Evolutionary conservation across 2,888 invertebrate species (phyloP), one percentile per base, ranked within the genome.

Genomic region (Eremobia ochroleuca): DNA sequence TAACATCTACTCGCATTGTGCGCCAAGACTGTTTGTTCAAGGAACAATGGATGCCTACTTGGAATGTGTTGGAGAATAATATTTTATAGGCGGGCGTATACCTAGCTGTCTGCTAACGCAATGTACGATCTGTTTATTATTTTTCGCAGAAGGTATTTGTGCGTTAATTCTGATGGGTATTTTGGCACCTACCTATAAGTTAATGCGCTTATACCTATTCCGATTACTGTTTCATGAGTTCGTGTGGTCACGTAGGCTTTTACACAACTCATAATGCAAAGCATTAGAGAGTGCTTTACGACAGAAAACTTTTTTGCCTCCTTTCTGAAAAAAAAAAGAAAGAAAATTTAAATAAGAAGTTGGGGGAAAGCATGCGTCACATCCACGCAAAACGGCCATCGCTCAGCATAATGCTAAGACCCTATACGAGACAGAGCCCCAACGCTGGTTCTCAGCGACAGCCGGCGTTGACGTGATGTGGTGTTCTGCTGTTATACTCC

Each of bases 41-140:
- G 55, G 77, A 73, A 85, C 83, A 82, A 82, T 78, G 62, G 79
- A 55, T 55, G 61, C 37, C 43, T 43, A 69, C 66, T 78, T 74
- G 68, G 66, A 85, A 73, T 71, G 71, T 71, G 77, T 73, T 73
- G 66, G 37, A 37, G 43, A 71, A 81, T 77, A 76, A 85, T 83
- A 77, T 85, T 85, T 85, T 81, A 68, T 64, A 59, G 70, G 55
- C 40, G 8, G 21, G 3, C 18, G 11, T 59, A 15, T 66, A 34
- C 28, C 31, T 31, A 34, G 34, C 34, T 43, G 2, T 21, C 34
- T 64, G n/a, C 49, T 49, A 25, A 46, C 11, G 55, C 21, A 52
- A 37, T 79, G 31, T 71, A 37, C 37, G 31, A 70, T 40, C n/a
- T 49, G 46, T 73, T 64, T 58, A 40, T 78, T 73, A 43, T 78